Conservation (phyloP, 1,140 invertebrate species). For the Drosophila rufa region DNA sequence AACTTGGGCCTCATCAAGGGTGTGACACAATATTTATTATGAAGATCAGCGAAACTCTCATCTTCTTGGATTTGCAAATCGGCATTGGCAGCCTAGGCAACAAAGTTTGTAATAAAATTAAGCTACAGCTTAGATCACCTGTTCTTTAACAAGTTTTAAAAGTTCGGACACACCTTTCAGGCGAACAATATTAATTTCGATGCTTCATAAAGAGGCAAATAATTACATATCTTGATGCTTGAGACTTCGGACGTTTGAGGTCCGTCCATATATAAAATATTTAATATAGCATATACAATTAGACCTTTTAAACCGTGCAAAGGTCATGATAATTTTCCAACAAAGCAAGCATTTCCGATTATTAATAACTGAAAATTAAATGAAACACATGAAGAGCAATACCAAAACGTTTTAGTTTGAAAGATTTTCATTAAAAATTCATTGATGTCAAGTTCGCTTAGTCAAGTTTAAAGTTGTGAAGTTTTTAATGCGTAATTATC, state of each 20-base stretch:
- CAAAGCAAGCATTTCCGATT: slow-evolving; percentile 12
- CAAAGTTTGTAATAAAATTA: slow-evolving; percentile 1
- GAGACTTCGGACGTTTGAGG: neutral
- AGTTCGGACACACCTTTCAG: slow-evolving; percentile 23
- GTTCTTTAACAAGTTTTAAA: slow-evolving; percentile 22
- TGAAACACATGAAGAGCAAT: slow-evolving; percentile 4
- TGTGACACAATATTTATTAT: slow-evolving; percentile 27
- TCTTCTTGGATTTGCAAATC: slow-evolving; percentile 11
- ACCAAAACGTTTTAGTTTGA: slow-evolving; percentile 1
- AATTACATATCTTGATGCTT: slow-evolving; percentile 12
- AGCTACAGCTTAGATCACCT: neutral
- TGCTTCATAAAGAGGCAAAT: slow-evolving; percentile 12
- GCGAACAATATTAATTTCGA: slow-evolving; percentile 11
- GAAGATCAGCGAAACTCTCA: slow-evolving; percentile 20
- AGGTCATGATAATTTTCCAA: slow-evolving; percentile 10
- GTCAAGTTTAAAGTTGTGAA: neutral
- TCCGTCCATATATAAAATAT: neutral
- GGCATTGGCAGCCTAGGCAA: neutral
- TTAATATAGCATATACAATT: neutral
- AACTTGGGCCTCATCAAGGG: slow-evolving; percentile 25
- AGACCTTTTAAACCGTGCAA: neutral
- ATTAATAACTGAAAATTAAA: slow-evolving; percentile 10
- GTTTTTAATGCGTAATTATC: no score
- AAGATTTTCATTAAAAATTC: neutral
- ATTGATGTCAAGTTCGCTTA: slow-evolving; percentile 15